Conservation (phyloP, 2,888 invertebrate species). For the Heliconius hortense region DNA sequence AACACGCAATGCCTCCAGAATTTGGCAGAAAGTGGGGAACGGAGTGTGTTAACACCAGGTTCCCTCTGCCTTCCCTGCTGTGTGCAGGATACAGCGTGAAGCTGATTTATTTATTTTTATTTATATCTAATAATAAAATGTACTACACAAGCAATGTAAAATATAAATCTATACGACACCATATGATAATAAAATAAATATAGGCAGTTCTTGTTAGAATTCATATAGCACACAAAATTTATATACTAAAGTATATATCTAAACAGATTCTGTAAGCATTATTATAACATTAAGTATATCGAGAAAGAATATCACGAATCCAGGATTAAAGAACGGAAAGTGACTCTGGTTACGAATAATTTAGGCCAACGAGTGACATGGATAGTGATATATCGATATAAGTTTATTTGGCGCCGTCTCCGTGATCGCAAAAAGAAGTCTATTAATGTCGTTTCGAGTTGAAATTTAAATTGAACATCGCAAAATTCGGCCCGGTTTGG, state of each 20-base stretch:
- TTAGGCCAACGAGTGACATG: constrained; percentile 37
- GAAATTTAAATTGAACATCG: constrained; percentile 32
- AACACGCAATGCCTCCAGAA: no score
- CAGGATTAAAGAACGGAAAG: constrained; percentile 9
- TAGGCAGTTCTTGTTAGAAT: no score
- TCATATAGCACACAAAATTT: no score
- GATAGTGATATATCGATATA: constrained; percentile 39
- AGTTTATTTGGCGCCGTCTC: constrained; percentile 37
- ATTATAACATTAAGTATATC: background rate
- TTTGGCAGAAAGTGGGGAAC: no score
- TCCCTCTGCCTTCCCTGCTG: no score
- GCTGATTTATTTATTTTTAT: no score
- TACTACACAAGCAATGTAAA: no score
- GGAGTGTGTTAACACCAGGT: no score
- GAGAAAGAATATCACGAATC: background rate
- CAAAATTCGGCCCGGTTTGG: constrained; percentile 42
- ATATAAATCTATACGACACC: no score
- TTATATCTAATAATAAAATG: no score
- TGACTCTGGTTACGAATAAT: constrained; percentile 35
- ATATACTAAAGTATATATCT: background rate
- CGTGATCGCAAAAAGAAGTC: constrained; percentile 33
- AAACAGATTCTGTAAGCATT: background rate
- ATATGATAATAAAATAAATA: no score
- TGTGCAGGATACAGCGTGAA: no score
- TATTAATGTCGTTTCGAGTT: constrained; percentile 24